phyloP scores from a whole-genome alignment of 1,140 invertebrate species.

The Drosophila repleta region DNA sequence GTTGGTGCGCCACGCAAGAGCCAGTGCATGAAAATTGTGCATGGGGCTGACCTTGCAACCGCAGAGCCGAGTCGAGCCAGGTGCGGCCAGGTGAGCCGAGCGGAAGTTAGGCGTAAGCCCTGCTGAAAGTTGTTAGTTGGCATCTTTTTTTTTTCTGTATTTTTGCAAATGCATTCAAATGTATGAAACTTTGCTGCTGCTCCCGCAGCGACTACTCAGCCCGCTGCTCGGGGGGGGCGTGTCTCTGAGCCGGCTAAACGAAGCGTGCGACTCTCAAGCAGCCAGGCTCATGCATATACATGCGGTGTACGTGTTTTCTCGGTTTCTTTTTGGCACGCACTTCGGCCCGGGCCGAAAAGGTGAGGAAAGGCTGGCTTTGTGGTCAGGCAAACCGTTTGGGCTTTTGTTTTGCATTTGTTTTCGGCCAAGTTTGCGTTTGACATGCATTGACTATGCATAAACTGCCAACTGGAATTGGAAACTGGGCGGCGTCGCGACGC shows the following conservation, averaged over 20 bases:
- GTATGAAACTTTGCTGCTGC: conserved; percentile 33
- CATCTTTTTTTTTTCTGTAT: conserved; percentile 21
- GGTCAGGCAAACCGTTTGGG: conserved; percentile 68
- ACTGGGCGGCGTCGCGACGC: conserved; percentile 33
- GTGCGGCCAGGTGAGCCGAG: conserved; percentile 2
- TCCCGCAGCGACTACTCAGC: not conserved
- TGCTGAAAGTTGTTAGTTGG: conserved; percentile 43
- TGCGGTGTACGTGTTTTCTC: not conserved
- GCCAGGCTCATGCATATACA: conserved; percentile 48
- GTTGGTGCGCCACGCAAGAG: conserved; percentile 16
- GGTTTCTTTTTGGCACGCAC: conserved; percentile 65
- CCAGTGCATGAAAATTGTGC: conserved; percentile 23
- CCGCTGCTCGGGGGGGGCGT: conserved; percentile 27
- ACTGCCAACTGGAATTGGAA: conserved; percentile 17
- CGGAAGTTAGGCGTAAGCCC: not conserved
- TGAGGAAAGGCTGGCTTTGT: conserved; percentile 43
- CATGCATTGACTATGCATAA: conserved; percentile 77
- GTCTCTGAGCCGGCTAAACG: conserved; percentile 50
- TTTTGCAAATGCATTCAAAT: conserved; percentile 56
- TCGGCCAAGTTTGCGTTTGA: conserved; percentile 68
- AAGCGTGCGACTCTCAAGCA: conserved; percentile 41
- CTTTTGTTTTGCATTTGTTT: conserved; percentile 65
- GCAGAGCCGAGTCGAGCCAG: conserved; percentile 16
- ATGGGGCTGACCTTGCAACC: conserved; percentile 42
- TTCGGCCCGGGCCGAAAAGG: conserved; percentile 22